These are phyloP conservation scores for Anhinga rufa DNA, from an alignment of 2,113 vertebrate species.

Conservation along the genomic window DNA sequence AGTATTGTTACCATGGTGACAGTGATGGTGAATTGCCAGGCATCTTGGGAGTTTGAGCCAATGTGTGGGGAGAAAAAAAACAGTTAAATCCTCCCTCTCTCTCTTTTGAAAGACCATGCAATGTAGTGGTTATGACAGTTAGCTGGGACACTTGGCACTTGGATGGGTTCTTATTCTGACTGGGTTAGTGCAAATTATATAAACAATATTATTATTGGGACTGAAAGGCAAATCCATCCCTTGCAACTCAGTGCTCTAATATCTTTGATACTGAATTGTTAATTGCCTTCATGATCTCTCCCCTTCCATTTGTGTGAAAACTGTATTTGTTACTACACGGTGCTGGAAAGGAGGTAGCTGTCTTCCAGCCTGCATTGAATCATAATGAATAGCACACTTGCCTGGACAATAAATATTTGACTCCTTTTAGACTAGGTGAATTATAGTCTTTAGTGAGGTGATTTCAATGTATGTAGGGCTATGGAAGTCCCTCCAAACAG, in stretches of 20 bases:
- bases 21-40: not conserved
- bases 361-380: not conserved
- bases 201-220: not conserved
- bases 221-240: not conserved
- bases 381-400: not conserved
- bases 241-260: not conserved
- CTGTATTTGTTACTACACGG: not conserved
- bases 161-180: not conserved
- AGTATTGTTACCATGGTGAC: rapidly evolving
- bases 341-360: not conserved
- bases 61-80: not conserved
- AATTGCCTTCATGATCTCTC: not conserved
- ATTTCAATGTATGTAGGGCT: not conserved
- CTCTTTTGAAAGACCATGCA: not conserved
- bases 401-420: not conserved
- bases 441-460: not conserved
- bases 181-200: not conserved
- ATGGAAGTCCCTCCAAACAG: not conserved
- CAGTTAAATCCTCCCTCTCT: not conserved
- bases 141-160: not conserved
- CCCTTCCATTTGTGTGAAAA: not conserved
- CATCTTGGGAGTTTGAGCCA: not conserved
- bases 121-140: not conserved
- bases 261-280: not conserved
- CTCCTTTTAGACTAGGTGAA: not conserved